A percentile compares a stretch with the other conserved stretches of the same genome.
Conservation (phyloP, 1,140 invertebrate species). For the Drosophila santomea region DNA sequence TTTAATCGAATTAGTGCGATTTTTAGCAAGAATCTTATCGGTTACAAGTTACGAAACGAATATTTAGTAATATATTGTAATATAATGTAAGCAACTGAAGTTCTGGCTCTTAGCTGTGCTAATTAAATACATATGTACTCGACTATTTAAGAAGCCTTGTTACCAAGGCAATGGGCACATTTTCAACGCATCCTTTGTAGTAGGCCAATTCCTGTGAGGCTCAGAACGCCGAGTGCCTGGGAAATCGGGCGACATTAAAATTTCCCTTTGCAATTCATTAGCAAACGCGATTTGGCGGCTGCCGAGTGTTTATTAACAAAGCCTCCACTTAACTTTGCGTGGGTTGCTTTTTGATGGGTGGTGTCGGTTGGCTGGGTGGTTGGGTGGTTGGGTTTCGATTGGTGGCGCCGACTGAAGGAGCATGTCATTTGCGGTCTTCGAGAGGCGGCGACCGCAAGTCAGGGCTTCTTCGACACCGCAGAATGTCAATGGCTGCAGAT, state of each 20-base stretch:
- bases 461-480: conserved; percentile 22
- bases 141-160: neutral
- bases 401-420: neutral
- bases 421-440: conserved; percentile 35
- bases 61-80: no score
- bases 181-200: neutral
- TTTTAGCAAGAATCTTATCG: no score
- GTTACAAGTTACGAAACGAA: no score
- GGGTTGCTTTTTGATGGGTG: conserved; percentile 6
- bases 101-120: no score
- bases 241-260: conserved; percentile 1
- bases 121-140: no score
- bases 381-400: neutral
- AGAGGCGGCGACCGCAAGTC: conserved; percentile 22
- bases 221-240: neutral
- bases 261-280: conserved; percentile 15
- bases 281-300: conserved; percentile 2
- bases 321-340: conserved; percentile 5
- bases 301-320: conserved; percentile 25
- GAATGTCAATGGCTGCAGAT: conserved; percentile 18
- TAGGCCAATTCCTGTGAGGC: neutral
- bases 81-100: no score
- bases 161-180: neutral
- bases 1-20: neutral
- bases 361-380: neutral